Evolutionary conservation across 2,113 vertebrate species (phyloP).

Genomic region (Malaclemys terrapin): DNA sequence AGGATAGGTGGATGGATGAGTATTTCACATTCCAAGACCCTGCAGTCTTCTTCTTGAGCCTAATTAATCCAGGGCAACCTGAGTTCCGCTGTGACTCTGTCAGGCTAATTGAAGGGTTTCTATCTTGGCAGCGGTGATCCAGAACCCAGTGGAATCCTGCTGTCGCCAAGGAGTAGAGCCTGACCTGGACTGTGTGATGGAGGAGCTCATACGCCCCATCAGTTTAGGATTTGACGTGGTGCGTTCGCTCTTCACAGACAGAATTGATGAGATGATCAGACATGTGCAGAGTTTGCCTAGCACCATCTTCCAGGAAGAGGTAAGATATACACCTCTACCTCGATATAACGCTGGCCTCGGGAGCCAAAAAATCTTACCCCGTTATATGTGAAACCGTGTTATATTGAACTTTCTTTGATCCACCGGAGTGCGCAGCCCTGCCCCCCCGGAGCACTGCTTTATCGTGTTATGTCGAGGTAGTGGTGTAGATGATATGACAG

Average conservation of each 20-base stretch:
- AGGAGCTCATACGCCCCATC: slow-evolving; percentile 14
- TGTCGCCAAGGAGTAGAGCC: slow-evolving; percentile 24
- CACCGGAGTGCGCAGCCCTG: too few relatives aligned
- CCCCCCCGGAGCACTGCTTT: too few relatives aligned
- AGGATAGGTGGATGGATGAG: background rate
- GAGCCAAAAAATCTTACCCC: too few relatives aligned
- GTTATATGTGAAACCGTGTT: too few relatives aligned
- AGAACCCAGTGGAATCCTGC: slow-evolving; percentile 16
- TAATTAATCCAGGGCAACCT: background rate
- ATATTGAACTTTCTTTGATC: too few relatives aligned
- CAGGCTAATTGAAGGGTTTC: rapidly evolving
- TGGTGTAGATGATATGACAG: too few relatives aligned
- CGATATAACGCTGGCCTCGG: too few relatives aligned
- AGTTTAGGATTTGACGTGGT: background rate
- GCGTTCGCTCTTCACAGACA: slow-evolving; percentile 8
- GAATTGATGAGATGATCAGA: slow-evolving; percentile 13
- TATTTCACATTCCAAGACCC: background rate
- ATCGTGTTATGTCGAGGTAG: too few relatives aligned
- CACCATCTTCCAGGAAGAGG: slow-evolving; percentile 19
- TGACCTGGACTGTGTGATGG: background rate
- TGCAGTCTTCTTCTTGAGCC: background rate
- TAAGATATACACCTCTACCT: background rate
- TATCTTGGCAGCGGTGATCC: background rate
- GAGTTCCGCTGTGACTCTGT: background rate
- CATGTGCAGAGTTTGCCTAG: background rate